Percentiles rank a stretch among this genome's conserved stretches.
These are phyloP conservation scores for Hirtodrosophila duncani DNA, from an alignment of 2,888 invertebrate genomes.

Conservation along the genomic window DNA sequence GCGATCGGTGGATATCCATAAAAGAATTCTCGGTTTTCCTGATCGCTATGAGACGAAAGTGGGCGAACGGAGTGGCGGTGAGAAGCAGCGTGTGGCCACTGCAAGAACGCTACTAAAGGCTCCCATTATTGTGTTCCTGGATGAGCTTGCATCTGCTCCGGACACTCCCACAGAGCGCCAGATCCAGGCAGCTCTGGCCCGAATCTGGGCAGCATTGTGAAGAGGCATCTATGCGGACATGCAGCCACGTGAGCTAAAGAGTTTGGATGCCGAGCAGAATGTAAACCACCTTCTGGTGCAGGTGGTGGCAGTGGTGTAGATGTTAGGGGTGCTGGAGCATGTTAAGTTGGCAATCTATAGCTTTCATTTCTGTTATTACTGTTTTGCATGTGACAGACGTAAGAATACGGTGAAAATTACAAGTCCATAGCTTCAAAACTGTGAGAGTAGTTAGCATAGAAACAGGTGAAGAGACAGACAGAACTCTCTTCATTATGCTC, in stretches of 20 bases:
- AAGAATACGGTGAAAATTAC: too few species aligned
- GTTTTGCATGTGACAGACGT: constrained; percentile 36
- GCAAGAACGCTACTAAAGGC: constrained; percentile 95
- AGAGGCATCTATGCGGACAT: constrained; percentile 91
- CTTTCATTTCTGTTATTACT: constrained; percentile 18
- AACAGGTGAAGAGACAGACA: too few species aligned
- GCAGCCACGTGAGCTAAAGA: constrained; percentile 91
- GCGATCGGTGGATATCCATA: constrained; percentile 97
- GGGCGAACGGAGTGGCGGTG: constrained; percentile 97
- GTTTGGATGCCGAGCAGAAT: constrained; percentile 59
- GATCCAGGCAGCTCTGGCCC: constrained; percentile 90
- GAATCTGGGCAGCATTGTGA: constrained; percentile 95
- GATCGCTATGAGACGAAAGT: constrained; percentile 92
- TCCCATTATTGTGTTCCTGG: constrained; percentile 92
- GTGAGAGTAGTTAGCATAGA: too few species aligned
- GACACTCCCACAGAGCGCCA: constrained; percentile 97
- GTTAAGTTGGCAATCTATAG: constrained; percentile 10
- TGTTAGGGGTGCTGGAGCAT: constrained; percentile 16
- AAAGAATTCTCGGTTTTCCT: constrained; percentile 92
- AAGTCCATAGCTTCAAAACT: too few species aligned
- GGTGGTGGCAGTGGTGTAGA: not conserved
- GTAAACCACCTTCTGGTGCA: too few species aligned
- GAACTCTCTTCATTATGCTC: too few species aligned
- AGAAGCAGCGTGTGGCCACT: constrained; percentile 98
- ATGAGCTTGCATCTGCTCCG: constrained; percentile 96